Evolutionary conservation across 1,140 invertebrate genomes (phyloP), one percentile per base, ranked within the genome.

Genomic region (Tetranychus cinnabarinus): DNA sequence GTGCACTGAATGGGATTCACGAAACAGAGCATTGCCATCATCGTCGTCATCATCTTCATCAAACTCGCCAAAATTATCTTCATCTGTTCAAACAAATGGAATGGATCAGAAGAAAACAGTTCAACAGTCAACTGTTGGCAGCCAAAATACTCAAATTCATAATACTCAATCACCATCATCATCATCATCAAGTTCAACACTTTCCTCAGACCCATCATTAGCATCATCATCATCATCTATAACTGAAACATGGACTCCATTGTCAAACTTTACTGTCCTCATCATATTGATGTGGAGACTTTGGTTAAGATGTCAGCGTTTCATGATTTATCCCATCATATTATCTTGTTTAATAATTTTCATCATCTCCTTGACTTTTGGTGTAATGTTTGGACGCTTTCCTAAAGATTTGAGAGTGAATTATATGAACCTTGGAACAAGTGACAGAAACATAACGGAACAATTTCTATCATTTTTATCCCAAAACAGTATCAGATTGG

Each of bases 1-100:
- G 1, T 93, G 88, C 46, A 31, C 50, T 6, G 5, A 52, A 23
- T 52, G 50, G 50, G 50, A 52, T 23, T 23, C 58, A 47, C 37
- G 31, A 15, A 42, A 37, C 34, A n/a, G 23, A 52, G 1, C 50
- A 52, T 52, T 1, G 1, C 10, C 39, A 5, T 10, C 39, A 42
- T 10, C 39, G 10, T 10, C 39, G 10, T 42, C 39, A 42, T 42
- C 39, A 42, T 42, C 39, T 10, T 42, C 39, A 42, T 42, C 39
- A 42, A 42, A 42, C 39, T 42, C 7, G 50, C 50, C 50, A n/a
- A 47, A 47, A 2, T 15, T 15, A 47, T 15, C 23, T 8, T 0
- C 13, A 33, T 23, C 50, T 52, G n/a, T 52, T 8, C 50, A 23
- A 33, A 31, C n/a, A 52, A 52, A 23, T 33, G 23, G 23, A 23